phyloP scores from a whole-genome alignment of 2,113 vertebrate genomes.

The Prunella fulvescens region DNA sequence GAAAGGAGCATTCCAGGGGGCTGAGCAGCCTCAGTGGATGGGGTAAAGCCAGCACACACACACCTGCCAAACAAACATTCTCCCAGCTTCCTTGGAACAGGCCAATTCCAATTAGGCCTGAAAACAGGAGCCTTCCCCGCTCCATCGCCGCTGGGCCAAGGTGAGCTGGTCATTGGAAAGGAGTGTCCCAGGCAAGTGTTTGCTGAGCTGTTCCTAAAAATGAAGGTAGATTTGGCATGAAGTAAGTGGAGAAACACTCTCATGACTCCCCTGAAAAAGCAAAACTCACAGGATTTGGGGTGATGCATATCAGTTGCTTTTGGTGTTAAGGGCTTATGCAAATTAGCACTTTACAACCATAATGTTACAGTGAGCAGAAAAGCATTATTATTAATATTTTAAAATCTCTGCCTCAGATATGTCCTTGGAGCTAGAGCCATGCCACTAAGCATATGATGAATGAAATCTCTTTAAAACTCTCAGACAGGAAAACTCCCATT shows the following conservation, averaged over 20 bases:
- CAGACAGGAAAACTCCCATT: neutral
- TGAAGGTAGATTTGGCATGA: neutral
- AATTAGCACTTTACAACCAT: neutral
- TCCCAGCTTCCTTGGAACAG: neutral
- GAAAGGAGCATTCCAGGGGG: neutral
- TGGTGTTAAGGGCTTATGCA: neutral
- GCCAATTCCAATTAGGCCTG: neutral
- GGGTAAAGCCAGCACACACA: neutral
- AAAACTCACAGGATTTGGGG: neutral
- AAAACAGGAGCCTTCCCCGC: accelerated
- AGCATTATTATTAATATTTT: neutral
- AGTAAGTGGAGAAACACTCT: neutral
- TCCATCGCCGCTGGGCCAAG: accelerated
- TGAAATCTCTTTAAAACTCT: neutral
- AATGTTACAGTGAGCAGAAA: neutral
- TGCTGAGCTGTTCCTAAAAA: neutral
- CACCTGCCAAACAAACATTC: constrained; percentile 17
- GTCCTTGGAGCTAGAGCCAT: neutral
- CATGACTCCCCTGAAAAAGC: neutral
- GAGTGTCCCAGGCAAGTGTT: neutral
- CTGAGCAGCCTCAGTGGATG: neutral
- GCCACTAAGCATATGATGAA: neutral
- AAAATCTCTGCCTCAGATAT: neutral
- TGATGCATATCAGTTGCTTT: neutral
- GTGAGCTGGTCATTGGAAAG: neutral